Evolutionary conservation across 1,140 invertebrate genomes (phyloP).

Genomic region (Solenopsis fugax): DNA sequence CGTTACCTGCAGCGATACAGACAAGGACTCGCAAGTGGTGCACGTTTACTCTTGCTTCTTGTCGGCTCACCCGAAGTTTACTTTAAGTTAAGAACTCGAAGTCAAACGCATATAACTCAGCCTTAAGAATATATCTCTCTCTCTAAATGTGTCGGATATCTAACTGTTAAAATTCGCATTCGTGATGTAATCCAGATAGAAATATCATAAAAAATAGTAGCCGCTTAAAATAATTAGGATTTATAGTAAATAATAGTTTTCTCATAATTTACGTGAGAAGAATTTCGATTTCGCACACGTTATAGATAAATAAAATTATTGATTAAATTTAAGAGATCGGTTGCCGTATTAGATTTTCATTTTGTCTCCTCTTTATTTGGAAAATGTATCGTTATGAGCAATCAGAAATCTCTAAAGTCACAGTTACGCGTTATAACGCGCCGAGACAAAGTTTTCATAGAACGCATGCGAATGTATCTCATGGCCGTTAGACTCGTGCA

Average conservation of each 20-base stretch:
- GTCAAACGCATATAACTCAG: constrained; percentile 34
- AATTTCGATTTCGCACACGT: not conserved
- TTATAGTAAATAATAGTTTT: not conserved
- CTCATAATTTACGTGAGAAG: not conserved
- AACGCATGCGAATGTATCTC: constrained; percentile 65
- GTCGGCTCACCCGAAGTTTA: constrained; percentile 12
- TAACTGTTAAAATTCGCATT: not conserved
- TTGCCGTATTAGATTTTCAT: not conserved
- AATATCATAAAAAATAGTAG: not conserved
- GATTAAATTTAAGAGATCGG: not conserved
- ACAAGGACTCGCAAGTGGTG: constrained; percentile 15
- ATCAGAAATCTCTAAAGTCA: not conserved
- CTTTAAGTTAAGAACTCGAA: constrained; percentile 24
- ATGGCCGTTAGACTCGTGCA: constrained; percentile 71
- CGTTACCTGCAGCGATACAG: not conserved
- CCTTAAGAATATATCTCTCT: not conserved
- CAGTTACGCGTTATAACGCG: not conserved
- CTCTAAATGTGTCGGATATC: not conserved
- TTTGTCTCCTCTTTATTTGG: not conserved
- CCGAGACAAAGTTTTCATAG: constrained; percentile 27
- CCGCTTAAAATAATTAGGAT: not conserved
- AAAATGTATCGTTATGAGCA: not conserved
- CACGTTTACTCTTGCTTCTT: constrained; percentile 5
- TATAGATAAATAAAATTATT: not conserved
- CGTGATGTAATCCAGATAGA: not conserved